Base-by-base conservation (phyloP, 2,113 vertebrate species). In the Aspiorhynchus laticeps region DNA sequence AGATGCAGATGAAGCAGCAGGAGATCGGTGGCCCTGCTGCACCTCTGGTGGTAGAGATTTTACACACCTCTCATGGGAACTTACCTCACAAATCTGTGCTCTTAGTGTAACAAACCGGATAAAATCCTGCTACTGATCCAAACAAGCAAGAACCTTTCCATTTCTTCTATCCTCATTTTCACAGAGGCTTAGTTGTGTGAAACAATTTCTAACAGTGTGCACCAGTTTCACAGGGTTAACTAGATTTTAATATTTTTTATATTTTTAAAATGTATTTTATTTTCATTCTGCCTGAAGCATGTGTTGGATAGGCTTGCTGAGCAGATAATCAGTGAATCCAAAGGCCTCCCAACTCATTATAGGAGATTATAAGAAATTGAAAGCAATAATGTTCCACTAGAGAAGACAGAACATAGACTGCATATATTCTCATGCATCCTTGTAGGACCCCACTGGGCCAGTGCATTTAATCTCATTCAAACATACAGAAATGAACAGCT, bases 1-100 rank as follows among this genome's bases (percentile, higher is more conserved):
- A 51, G 76, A 77, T 77, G 75, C 26, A 31, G 75, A 78, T 19
- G 46, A 75, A 43, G 71, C 46, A 78, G 46, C 46, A 53, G 26
- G 75, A 78, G 75, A n/a, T 31, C 26, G 1, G n/a, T 77, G 75
- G n/a, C 36, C 69, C 19, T 38, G 69, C 69, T 74, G 11, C 21
- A n/a, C 21, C 17, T 74, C 38, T 43, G 24, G 38, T 43, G 5
- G 38, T 7, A 5, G 6, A 2, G 17, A 28, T 12, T 78, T 78
- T 24, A 33, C 76, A 53, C 28, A 56, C 26, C 11, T 46, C 38
- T 26, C 38, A 75, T 46, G 41, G 73, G 38, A 46, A 75, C 14
- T 48, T 17, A 17, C 43, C 4, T 78, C 15, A 53, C 26, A 21
- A 6, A 53, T 33, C 76, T 31, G 43, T 76, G 75, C 75, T 51